Evolutionary conservation across 2,113 vertebrate species (phyloP).

Genomic region (Odontesthes bonariensis): DNA sequence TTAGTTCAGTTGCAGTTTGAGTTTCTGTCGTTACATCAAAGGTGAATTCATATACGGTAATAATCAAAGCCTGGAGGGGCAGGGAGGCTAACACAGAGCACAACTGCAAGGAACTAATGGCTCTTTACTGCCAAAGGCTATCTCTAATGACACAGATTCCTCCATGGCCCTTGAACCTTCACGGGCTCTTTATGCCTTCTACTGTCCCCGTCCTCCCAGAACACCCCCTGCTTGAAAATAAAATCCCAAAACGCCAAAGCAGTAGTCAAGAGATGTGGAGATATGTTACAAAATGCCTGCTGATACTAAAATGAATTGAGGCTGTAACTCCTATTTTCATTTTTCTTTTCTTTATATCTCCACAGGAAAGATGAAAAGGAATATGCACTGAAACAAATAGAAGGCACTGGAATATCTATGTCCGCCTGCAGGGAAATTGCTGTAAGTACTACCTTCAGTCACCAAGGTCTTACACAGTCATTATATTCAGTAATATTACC

Average conservation of each 20-base stretch:
- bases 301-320: too few species aligned
- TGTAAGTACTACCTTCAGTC: slow-evolving; percentile 85
- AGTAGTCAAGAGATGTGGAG: background rate
- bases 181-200: background rate
- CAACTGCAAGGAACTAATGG: slow-evolving; percentile 2
- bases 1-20: slow-evolving; percentile 1
- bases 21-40: slow-evolving; percentile 24
- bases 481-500: too few species aligned
- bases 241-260: background rate
- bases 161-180: background rate
- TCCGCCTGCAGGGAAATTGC: slow-evolving; percentile 99
- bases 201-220: background rate
- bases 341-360: slow-evolving; percentile 54
- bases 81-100: background rate
- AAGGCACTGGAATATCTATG: slow-evolving; percentile 99
- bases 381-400: slow-evolving; percentile 99
- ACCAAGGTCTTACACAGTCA: too few species aligned
- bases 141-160: slow-evolving; percentile 9
- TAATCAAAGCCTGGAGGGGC: background rate
- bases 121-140: slow-evolving; percentile 22
- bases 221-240: slow-evolving; percentile 1
- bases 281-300: too few species aligned
- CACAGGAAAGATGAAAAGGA: slow-evolving; percentile 98
- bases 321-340: too few species aligned
- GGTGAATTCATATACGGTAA: too few species aligned